Base-by-base conservation (phyloP, 2,888 invertebrate genomes). In the Octonoba sinensis region DNA sequence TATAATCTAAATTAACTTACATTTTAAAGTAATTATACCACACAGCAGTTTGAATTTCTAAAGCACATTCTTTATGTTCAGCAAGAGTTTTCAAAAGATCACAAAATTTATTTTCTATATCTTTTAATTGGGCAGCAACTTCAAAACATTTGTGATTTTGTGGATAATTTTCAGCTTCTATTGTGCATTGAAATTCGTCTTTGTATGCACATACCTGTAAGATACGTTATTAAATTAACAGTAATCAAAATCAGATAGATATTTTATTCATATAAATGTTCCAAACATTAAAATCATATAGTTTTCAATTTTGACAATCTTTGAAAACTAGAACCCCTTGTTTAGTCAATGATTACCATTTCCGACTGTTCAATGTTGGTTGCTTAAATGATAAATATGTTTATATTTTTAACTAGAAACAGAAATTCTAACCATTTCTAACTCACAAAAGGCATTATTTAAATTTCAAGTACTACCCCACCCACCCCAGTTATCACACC, bases 11-110 rank as follows among this genome's bases (percentile, higher is more conserved):
- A 36, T 36, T 36, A 54, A 57, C 73, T 70, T 65, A 75, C 81
- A 60, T 82, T 59, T 70, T 75, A 36, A 70, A 82, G 24, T 64
- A 59, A 46, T 74, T 70, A 64, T 70, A 24, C 81, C 81, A 82
- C 4, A 44, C 24, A 47, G 70, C 57, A 56, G 60, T 71, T 20
- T 57, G 62, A 8, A 75, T 70, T 16, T 75, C 51, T 24, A 82
- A 65, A 49, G 70, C 57, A 20, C 16, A 11, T 8, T 36, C 3
- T 51, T 65, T 67, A 24, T 51, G 57, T 46, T 82, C 24, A 22
- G 65, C 64, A 24, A 82, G 57, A 15, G 70, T 36, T 46, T 59
- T 13, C 46, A 82, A 51, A 8, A 66, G 49, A n/a, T 64, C 27
- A 57, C 57, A 22, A 71, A 82, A 82, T n/a, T 51, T 16, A 22